Evolutionary conservation across 2,888 invertebrate species (phyloP).

Genomic region (Apodemia zela): DNA sequence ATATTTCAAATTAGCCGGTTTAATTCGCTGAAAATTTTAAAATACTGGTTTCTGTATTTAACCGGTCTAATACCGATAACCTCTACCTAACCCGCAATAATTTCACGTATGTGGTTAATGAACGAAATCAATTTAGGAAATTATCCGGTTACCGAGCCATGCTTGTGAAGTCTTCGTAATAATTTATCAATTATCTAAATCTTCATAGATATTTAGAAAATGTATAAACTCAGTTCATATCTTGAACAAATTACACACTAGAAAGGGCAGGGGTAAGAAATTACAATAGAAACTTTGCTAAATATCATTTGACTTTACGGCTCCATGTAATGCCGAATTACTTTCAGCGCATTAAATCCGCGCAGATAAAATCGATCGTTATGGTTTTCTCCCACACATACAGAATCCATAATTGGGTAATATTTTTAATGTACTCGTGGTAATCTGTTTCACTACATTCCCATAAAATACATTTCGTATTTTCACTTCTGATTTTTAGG

Average conservation of each 20-base stretch:
- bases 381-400: conserved; percentile 24
- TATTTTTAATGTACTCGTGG: conserved; percentile 4
- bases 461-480: no score
- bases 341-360: conserved; percentile 24
- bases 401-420: conserved; percentile 21
- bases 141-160: no score
- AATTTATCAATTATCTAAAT: no score
- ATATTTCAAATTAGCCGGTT: no score
- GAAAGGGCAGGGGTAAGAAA: conserved; percentile 11
- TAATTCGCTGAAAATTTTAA: no score
- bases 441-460: not conserved
- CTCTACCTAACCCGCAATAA: no score
- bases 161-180: no score
- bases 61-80: no score
- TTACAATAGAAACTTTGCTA: conserved; percentile 17
- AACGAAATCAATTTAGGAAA: no score
- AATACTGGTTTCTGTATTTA: no score
- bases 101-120: no score
- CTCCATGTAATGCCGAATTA: conserved; percentile 23
- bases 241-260: conserved; percentile 15
- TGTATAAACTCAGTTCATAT: conserved; percentile 7
- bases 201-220: not conserved
- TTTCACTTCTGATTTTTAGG: no score
- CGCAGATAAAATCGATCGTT: conserved; percentile 25
- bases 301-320: conserved; percentile 21